Percentiles rank a stretch among this genome's conserved stretches.
Conservation (phyloP, 2,113 vertebrate genomes). For the Chlamydotis undulata region DNA sequence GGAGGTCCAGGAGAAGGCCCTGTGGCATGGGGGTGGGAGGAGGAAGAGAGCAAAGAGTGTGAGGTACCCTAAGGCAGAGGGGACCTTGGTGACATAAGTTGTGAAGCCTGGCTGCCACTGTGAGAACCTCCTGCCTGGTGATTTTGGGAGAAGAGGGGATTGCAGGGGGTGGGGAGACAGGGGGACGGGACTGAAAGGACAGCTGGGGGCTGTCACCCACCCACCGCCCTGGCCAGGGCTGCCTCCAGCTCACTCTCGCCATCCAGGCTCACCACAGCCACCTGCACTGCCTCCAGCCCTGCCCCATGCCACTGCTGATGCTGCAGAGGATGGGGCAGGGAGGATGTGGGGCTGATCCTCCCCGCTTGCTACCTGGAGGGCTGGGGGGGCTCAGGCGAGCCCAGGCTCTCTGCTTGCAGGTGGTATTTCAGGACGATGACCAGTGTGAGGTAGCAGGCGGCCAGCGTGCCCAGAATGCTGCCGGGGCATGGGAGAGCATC, state of each 20-base stretch:
- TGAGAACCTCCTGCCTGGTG: accelerated
- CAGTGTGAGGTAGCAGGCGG: slow-evolving; percentile 84
- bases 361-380: slow-evolving; percentile 70
- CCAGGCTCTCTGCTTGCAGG: slow-evolving; percentile 51
- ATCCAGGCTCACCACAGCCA: neutral
- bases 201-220: neutral
- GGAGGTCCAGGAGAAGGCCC: slow-evolving; percentile 83
- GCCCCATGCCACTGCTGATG: neutral
- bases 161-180: neutral
- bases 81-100: neutral
- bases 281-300: neutral
- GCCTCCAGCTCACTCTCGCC: neutral
- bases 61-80: neutral
- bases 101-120: accelerated
- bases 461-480: slow-evolving; percentile 86
- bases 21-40: slow-evolving; percentile 1
- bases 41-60: neutral
- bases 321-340: accelerated
- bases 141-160: neutral
- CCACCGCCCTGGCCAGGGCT: neutral
- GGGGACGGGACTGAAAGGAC: neutral
- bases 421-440: slow-evolving; percentile 84
- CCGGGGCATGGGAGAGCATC: neutral
- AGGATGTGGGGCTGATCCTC: accelerated
- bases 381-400: slow-evolving; percentile 4